A percentile compares a stretch with the other conserved stretches of the same genome.
Conservation (phyloP, 2,797 vertebrate genomes). For the Eremophila alpestris region DNA sequence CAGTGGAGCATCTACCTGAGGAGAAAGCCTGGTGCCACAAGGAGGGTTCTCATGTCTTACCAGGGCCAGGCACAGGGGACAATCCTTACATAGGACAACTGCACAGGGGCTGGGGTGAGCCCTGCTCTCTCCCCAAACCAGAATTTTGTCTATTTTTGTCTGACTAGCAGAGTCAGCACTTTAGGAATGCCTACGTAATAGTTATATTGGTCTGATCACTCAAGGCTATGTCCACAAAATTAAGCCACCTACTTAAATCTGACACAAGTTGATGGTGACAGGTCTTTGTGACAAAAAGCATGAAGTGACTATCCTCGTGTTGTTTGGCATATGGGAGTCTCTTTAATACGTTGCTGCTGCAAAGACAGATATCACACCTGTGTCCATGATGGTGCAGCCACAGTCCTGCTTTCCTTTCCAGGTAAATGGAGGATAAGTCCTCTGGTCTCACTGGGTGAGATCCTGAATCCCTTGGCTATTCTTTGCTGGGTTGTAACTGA, state of each 20-base stretch:
- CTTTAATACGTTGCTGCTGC: background rate
- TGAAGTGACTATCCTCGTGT: background rate
- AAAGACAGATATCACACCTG: background rate
- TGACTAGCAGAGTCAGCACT: conserved; percentile 40
- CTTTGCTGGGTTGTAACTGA: background rate
- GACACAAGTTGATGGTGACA: background rate
- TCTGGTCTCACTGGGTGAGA: background rate
- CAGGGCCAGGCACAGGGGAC: background rate
- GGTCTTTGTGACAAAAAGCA: conserved; percentile 27
- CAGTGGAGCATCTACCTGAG: background rate
- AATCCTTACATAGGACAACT: background rate
- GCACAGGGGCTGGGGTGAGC: background rate
- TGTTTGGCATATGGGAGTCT: conserved; percentile 7
- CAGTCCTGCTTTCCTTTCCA: background rate
- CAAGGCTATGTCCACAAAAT: background rate
- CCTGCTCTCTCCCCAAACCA: background rate
- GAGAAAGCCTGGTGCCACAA: background rate
- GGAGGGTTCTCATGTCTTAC: fast-evolving
- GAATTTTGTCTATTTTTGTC: conserved; percentile 45
- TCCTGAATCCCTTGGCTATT: background rate
- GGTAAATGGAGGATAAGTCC: background rate
- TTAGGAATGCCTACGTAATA: conserved; percentile 18
- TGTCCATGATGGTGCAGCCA: background rate
- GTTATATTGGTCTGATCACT: conserved; percentile 48
- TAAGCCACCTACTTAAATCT: conserved; percentile 35